Conservation (phyloP, 2,797 vertebrate genomes). For the Hydrophis major region DNA sequence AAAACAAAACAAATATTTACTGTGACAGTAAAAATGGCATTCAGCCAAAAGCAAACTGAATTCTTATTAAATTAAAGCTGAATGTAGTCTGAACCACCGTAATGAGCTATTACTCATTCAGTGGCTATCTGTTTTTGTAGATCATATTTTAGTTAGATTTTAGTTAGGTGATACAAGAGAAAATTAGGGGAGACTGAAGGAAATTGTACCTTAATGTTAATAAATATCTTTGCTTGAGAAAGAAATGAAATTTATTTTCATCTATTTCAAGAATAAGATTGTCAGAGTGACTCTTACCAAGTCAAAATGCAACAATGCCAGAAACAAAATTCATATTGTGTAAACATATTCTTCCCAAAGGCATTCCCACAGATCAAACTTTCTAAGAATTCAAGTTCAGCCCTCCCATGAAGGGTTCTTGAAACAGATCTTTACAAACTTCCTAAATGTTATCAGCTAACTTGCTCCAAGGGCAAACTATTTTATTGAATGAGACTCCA, state of each 20-base stretch:
- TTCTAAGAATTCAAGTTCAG: neutral
- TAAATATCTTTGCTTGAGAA: neutral
- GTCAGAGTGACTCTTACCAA: neutral
- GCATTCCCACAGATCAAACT: neutral
- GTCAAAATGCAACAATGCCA: neutral
- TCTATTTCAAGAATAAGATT: neutral
- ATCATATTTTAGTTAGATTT: neutral
- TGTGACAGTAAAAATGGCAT: neutral
- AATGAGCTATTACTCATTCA: neutral
- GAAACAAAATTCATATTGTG: neutral
- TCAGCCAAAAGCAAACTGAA: neutral
- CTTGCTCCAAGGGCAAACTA: neutral
- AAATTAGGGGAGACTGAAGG: neutral
- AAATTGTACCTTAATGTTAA: neutral
- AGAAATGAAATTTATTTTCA: neutral
- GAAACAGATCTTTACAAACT: neutral
- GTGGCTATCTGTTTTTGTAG: neutral
- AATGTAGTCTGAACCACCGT: neutral
- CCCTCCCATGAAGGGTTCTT: neutral
- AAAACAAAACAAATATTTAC: neutral
- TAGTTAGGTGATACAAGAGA: neutral
- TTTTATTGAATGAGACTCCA: neutral
- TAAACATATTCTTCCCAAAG: neutral
- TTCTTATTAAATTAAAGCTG: neutral
- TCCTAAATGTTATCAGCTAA: neutral